Conservation (phyloP, 2,113 vertebrate species). For the Macquaria ambigua region DNA sequence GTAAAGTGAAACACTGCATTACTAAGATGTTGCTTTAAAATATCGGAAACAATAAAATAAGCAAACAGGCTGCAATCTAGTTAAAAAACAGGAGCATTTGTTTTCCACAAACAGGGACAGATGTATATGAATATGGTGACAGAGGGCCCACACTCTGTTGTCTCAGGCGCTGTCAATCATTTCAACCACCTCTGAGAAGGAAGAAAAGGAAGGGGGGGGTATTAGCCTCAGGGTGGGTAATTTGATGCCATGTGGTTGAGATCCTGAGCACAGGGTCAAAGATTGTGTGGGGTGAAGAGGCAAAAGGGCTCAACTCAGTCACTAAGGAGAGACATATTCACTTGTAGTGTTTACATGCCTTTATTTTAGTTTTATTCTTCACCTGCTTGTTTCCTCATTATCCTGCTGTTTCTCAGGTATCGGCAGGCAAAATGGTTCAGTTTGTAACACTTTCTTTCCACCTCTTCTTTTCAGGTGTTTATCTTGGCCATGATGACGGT, state of each 20-base stretch:
- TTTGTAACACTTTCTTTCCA: slow-evolving; percentile 8
- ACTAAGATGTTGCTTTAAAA: slow-evolving; percentile 22
- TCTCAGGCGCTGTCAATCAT: slow-evolving; percentile 67
- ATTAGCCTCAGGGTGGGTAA: slow-evolving; percentile 72
- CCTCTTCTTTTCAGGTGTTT: slow-evolving; percentile 86
- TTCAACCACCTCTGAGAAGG: slow-evolving; percentile 54
- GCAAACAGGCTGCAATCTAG: neutral
- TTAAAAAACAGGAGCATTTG: slow-evolving; percentile 18
- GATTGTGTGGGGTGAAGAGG: slow-evolving; percentile 58
- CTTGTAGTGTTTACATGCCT: neutral
- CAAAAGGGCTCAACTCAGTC: slow-evolving; percentile 40
- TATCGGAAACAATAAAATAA: slow-evolving; percentile 43
- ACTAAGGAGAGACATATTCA: slow-evolving; percentile 16
- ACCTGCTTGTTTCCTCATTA: neutral
- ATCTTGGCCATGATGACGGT: slow-evolving; percentile 97
- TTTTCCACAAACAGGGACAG: slow-evolving; percentile 17
- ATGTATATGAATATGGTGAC: slow-evolving; percentile 16
- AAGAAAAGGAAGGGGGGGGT: slow-evolving; percentile 32
- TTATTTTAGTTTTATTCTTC: neutral
- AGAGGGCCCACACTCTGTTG: slow-evolving; percentile 39
- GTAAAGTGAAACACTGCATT: slow-evolving; percentile 4
- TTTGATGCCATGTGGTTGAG: slow-evolving; percentile 70
- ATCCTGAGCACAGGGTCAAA: slow-evolving; percentile 66
- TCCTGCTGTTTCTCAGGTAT: neutral
- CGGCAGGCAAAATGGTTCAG: neutral